phyloP scores from a whole-genome alignment of 2,113 vertebrate genomes.

The Cheilinus undulatus region DNA sequence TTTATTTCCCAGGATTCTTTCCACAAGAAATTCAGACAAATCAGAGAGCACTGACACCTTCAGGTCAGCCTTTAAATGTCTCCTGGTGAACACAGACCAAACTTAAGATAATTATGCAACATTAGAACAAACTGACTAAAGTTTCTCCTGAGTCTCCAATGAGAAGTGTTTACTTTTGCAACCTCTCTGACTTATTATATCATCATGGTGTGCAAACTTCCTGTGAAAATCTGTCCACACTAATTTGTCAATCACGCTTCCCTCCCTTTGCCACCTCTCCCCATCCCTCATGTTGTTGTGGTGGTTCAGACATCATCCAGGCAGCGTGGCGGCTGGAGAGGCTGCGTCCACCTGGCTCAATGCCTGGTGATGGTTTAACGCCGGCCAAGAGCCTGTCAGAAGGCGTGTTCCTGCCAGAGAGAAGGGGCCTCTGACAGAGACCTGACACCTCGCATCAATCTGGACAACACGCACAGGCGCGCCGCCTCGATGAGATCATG shows the following conservation, averaged over 20 bases:
- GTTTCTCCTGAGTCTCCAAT: no score
- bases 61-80: no score
- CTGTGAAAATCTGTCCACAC: neutral
- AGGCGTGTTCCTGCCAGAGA: conserved; percentile 17
- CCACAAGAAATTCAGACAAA: no score
- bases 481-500: neutral
- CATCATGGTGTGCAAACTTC: no score
- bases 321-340: conserved; percentile 6
- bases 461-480: conserved; percentile 6
- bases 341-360: conserved; percentile 33
- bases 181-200: no score
- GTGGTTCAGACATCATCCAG: conserved; percentile 5
- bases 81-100: no score
- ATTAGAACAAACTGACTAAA: no score
- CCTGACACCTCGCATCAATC: conserved; percentile 46
- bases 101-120: no score
- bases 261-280: neutral
- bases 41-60: no score
- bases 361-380: conserved; percentile 7
- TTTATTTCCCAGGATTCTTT: no score
- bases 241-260: neutral
- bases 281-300: neutral
- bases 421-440: conserved; percentile 38
- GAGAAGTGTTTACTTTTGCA: no score
- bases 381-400: conserved; percentile 36